These are phyloP conservation scores for Alauda arvensis DNA, from an alignment of 2,797 vertebrate genomes.

Conservation along the genomic window DNA sequence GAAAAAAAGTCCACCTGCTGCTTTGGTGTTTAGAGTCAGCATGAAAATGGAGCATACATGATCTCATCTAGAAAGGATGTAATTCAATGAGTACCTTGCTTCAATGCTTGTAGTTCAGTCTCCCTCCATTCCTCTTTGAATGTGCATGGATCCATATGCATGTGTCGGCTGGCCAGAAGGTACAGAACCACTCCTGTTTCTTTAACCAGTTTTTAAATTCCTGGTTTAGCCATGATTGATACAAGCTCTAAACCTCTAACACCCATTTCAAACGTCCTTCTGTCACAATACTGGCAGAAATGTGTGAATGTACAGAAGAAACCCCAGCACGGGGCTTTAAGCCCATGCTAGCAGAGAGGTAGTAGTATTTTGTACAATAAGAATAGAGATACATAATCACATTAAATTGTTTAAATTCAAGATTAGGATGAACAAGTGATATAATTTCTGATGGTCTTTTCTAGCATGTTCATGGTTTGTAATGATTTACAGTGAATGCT, in stretches of 20 bases:
- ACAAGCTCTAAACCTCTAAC: not conserved
- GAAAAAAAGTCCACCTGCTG: not conserved
- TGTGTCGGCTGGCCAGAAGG: not conserved
- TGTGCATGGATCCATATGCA: not conserved
- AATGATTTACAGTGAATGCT: not conserved
- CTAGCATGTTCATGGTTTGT: not conserved
- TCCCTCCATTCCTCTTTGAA: not conserved
- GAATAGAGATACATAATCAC: not conserved
- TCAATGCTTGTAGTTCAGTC: not conserved
- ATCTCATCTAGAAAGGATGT: accelerated
- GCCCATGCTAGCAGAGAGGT: not conserved
- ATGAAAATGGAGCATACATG: not conserved
- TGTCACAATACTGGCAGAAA: not conserved
- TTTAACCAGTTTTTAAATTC: not conserved
- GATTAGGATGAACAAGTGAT: not conserved
- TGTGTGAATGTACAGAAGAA: not conserved
- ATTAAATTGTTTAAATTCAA: not conserved
- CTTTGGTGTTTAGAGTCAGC: not conserved
- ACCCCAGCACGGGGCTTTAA: not conserved
- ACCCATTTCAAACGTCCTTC: not conserved
- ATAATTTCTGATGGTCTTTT: not conserved
- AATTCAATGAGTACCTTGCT: not conserved
- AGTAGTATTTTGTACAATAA: not conserved
- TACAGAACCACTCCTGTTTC: not conserved
- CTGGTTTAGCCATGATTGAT: not conserved